A percentile compares a stretch with the other conserved stretches of the same genome.
Evolutionary conservation across 2,113 vertebrate genomes (phyloP).

Genomic region (Agapornis roseicollis): DNA sequence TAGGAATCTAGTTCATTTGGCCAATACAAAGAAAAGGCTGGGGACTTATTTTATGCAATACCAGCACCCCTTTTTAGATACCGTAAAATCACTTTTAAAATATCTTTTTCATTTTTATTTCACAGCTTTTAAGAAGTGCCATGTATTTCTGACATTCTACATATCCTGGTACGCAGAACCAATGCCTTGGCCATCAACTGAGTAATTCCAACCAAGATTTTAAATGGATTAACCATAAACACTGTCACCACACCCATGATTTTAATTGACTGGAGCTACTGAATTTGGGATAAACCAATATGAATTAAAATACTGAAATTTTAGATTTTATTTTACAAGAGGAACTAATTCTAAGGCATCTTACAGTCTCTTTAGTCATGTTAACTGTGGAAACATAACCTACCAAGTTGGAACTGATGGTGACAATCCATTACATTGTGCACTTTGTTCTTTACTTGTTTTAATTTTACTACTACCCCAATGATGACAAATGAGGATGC

Average conservation of each 20-base stretch:
- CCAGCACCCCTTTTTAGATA: fast-evolving
- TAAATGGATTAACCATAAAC: background rate
- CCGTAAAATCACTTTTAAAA: background rate
- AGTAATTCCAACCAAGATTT: background rate
- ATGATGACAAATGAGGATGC: background rate
- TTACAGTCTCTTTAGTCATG: background rate
- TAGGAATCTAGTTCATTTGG: background rate
- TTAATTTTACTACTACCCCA: background rate
- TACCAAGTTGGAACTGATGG: background rate
- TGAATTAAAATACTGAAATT: background rate
- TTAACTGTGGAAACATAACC: background rate
- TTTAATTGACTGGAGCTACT: background rate
- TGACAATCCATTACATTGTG: background rate
- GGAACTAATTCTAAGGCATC: background rate
- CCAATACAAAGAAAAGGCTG: background rate
- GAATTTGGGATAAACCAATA: background rate
- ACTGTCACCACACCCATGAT: background rate
- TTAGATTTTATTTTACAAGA: background rate
- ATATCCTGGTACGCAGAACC: background rate
- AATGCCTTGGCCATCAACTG: background rate
- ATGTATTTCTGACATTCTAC: background rate
- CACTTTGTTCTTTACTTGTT: background rate
- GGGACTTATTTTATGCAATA: background rate
- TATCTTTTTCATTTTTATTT: background rate
- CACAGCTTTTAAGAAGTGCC: background rate